Base-by-base conservation (phyloP, 2,113 vertebrate genomes). In the Bufo bufo region DNA sequence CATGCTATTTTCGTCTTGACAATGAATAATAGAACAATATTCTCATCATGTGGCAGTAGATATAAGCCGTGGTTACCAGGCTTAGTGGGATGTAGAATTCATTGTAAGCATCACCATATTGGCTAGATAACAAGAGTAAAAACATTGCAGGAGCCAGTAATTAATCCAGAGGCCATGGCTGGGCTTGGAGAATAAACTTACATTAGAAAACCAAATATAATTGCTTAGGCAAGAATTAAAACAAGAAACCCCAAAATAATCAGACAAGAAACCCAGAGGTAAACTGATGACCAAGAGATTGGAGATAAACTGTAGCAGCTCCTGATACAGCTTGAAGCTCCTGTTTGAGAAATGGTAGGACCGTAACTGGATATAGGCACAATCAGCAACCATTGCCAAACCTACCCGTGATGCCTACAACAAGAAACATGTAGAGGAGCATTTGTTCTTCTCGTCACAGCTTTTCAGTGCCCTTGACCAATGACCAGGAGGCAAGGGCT, bases 21-120 rank as follows among this genome's bases (percentile, higher is more conserved):
- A 59, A 74, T 85, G 69, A 85, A 85, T 75, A 85, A 85, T 59
- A 75, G 71, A 85, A 63, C 33, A 65, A 58, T 75, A 59, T 85
- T 47, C 33, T 85, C 52, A 58, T 69, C 66, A 72, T 56, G 83
- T 74, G 52, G 52, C 65, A 84, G 16, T 71, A 72, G 66, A 84
- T 49, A 45, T 16, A 66, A 66, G 47, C 59, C 19, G 23, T 63
- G 56, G 58, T 82, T 63, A 63, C 23, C 58, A 47, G 58, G 33
- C 58, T 82, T 63, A 65, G 58, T 65, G 80, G 6, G 33, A 65
- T 17, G 45, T 0, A 47, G 43, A 47, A 50, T 82, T 82, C 3
- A 47, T n/a, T n/a, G 43, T 20, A 11, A 82, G 33, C 59, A 20
- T 65, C 14, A 14, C 17, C 10, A 50, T 50, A 82, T 47, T 65